A percentile compares a stretch with the other conserved stretches of the same genome.
Evolutionary conservation across 2,888 invertebrate species (phyloP).

Genomic region (Nesidiocoris tenuis): DNA sequence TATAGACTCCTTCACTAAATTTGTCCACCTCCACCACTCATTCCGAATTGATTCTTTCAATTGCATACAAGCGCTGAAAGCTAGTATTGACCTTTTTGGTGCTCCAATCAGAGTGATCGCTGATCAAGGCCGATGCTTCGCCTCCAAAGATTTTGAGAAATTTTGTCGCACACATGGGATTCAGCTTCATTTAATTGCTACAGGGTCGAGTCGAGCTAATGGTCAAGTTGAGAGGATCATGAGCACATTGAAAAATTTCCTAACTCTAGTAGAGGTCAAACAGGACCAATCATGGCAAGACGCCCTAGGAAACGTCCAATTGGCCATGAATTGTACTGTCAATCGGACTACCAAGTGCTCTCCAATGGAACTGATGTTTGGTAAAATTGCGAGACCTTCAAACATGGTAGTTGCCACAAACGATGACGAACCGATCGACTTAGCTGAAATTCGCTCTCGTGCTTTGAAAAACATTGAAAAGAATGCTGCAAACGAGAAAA

Average conservation of each 20-base stretch:
- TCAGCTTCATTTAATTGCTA: slow-evolving; percentile 2
- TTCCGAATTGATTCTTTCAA: background rate
- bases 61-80: background rate
- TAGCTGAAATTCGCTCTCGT: too few relatives aligned
- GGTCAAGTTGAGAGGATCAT: slow-evolving; percentile 10
- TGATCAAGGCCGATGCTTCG: too few relatives aligned
- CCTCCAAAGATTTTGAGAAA: background rate
- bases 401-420: too few relatives aligned
- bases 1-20: slow-evolving; percentile 8
- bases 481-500: background rate
- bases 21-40: background rate
- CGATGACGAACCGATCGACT: too few relatives aligned
- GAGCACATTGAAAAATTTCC: too few relatives aligned
- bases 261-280: background rate
- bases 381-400: background rate
- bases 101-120: background rate
- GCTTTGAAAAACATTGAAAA: too few relatives aligned
- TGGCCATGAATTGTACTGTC: too few relatives aligned
- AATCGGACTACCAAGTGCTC: background rate
- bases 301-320: background rate
- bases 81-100: background rate
- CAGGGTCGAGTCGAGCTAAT: slow-evolving; percentile 2
- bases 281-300: slow-evolving; percentile 3
- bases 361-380: slow-evolving; percentile 7
- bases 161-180: background rate